Evolutionary conservation across 37 sponge, comb jelly and placozoan species (phyloP).

Genomic region (Diacarnus erythraeanus): DNA sequence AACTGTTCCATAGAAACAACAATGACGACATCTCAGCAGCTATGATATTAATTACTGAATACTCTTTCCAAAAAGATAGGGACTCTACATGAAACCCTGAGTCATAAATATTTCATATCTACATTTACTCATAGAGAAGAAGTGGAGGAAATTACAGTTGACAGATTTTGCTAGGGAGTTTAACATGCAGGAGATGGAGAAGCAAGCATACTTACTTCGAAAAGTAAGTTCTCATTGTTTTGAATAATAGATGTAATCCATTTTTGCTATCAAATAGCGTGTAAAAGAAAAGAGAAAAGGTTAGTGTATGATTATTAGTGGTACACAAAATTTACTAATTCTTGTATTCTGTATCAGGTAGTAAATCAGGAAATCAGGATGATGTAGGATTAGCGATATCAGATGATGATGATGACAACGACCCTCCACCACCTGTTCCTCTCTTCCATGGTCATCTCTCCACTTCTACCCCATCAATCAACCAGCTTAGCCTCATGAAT

Average conservation of each 20-base stretch:
- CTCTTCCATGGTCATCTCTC: not conserved
- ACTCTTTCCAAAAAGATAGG: too few species aligned
- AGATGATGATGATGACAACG: not conserved
- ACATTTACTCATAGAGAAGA: conserved; percentile 14
- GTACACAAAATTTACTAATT: not conserved
- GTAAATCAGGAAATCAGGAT: not conserved
- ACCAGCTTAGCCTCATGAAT: too few species aligned
- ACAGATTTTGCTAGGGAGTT: conserved; percentile 13
- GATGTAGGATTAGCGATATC: not conserved
- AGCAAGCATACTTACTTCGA: conserved; percentile 15
- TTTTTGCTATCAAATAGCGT: not conserved
- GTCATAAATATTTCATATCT: not conserved
- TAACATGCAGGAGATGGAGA: conserved; percentile 2
- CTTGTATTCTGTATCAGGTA: not conserved
- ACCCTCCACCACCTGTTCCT: not conserved
- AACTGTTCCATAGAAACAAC: too few species aligned
- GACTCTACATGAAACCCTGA: too few species aligned
- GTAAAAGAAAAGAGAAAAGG: not conserved
- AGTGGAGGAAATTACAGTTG: conserved; percentile 12
- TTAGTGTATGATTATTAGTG: not conserved
- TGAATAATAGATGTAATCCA: not conserved
- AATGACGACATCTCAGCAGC: too few species aligned
- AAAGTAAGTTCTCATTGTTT: not conserved
- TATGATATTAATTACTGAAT: too few species aligned
- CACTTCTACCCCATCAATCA: not conserved